Evolutionary conservation across 1,140 invertebrate species (phyloP).

Genomic region (Agraylea sexmaculata): DNA sequence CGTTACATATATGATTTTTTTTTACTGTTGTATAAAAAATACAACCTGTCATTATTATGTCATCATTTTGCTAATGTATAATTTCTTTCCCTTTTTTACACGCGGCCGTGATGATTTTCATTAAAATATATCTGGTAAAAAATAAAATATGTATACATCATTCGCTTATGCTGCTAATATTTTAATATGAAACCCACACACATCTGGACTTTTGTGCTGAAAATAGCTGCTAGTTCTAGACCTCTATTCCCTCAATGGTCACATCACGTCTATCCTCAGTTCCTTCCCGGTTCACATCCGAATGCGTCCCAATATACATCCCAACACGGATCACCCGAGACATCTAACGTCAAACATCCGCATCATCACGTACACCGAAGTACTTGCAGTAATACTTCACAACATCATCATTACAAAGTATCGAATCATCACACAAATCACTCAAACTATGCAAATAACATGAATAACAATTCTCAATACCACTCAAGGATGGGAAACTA

Average conservation of each 20-base stretch:
- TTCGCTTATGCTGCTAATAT: not conserved
- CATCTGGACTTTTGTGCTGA: not conserved
- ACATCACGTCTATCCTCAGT: constrained; percentile 84
- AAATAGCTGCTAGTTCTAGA: constrained; percentile 35
- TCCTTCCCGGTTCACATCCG: constrained; percentile 75
- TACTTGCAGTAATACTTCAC: constrained; percentile 33
- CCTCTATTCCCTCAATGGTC: constrained; percentile 86
- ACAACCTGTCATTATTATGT: no score
- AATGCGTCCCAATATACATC: constrained; percentile 45
- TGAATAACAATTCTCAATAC: constrained; percentile 42
- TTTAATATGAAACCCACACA: not conserved
- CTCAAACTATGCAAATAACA: constrained; percentile 32
- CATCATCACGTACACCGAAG: constrained; percentile 47
- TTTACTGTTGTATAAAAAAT: no score
- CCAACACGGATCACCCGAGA: constrained; percentile 29
- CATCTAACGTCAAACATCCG: constrained; percentile 39
- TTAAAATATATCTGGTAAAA: constrained; percentile 18
- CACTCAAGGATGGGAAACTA: constrained; percentile 39
- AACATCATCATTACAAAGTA: constrained; percentile 36
- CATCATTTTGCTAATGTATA: constrained; percentile 20
- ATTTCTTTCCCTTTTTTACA: constrained; percentile 21
- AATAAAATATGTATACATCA: constrained; percentile 5
- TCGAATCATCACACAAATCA: constrained; percentile 42
- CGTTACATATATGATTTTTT: no score
- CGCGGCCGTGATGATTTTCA: constrained; percentile 19